A percentile compares a stretch with the other conserved stretches of the same genome.
Conservation (phyloP, 2,797 vertebrate species). For the Allobates femoralis region DNA sequence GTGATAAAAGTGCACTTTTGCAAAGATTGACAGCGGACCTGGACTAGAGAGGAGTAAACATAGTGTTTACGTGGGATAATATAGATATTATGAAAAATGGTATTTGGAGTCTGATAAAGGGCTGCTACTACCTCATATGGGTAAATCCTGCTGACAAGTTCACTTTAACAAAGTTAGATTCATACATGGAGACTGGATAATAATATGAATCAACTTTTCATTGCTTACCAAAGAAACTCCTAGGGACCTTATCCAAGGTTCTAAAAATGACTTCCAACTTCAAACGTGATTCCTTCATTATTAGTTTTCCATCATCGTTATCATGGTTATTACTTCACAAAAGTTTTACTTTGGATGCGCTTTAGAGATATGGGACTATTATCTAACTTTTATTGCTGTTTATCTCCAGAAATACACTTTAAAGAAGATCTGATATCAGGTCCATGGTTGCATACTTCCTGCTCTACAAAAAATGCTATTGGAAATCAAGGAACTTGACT, state of each 20-base stretch:
- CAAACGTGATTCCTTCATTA: background rate
- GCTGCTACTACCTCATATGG: no score
- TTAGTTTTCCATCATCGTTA: background rate
- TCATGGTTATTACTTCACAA: background rate
- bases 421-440: background rate
- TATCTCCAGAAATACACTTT: background rate
- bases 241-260: background rate
- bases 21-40: no score
- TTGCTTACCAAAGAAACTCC: background rate
- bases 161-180: no score
- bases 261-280: background rate
- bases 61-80: no score
- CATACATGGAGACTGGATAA: no score
- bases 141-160: no score
- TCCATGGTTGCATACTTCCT: background rate
- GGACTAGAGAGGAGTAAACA: no score
- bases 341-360: background rate
- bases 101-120: no score
- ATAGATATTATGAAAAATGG: no score
- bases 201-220: background rate
- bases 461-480: no score
- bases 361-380: slow-evolving; percentile 19
- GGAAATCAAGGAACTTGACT: no score
- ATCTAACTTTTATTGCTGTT: background rate
- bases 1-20: no score